Conservation (phyloP, 2,888 invertebrate species). For the Lepidonotus clava region DNA sequence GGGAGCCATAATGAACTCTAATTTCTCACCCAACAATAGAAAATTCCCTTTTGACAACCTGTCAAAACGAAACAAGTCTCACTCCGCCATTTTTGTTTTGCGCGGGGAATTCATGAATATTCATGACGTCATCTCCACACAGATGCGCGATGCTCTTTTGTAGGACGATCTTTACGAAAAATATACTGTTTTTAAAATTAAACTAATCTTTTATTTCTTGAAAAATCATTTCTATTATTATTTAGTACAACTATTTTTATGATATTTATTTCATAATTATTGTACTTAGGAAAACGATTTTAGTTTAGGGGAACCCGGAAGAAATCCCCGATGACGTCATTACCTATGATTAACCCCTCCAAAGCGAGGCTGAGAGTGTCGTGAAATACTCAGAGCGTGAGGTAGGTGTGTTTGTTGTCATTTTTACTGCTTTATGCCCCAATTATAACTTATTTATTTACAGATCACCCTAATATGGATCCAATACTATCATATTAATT, state of each 20-base stretch:
- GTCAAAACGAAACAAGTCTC: conserved; percentile 26
- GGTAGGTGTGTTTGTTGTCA: conserved; percentile 52
- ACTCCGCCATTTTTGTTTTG: conserved; percentile 52
- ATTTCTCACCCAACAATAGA: background rate
- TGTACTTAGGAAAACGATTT: background rate
- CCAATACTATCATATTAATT: background rate
- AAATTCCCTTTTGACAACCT: background rate
- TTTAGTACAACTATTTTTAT: background rate
- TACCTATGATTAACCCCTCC: conserved; percentile 44
- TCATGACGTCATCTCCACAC: conserved; percentile 9
- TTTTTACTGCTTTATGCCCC: background rate
- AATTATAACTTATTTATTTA: background rate
- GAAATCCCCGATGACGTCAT: conserved; percentile 51
- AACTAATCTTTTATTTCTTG: background rate
- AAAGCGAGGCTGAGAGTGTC: conserved; percentile 49
- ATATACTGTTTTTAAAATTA: background rate
- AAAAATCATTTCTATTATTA: background rate
- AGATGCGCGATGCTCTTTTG: conserved; percentile 10
- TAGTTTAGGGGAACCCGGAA: conserved; percentile 38
- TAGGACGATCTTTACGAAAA: background rate
- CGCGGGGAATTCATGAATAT: conserved; percentile 48
- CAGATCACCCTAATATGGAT: background rate
- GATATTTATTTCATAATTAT: background rate
- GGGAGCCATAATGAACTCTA: conserved; percentile 13
- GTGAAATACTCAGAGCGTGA: conserved; percentile 30